Conservation (phyloP, 2,888 invertebrate genomes). For the Eustalomyia histrio region DNA sequence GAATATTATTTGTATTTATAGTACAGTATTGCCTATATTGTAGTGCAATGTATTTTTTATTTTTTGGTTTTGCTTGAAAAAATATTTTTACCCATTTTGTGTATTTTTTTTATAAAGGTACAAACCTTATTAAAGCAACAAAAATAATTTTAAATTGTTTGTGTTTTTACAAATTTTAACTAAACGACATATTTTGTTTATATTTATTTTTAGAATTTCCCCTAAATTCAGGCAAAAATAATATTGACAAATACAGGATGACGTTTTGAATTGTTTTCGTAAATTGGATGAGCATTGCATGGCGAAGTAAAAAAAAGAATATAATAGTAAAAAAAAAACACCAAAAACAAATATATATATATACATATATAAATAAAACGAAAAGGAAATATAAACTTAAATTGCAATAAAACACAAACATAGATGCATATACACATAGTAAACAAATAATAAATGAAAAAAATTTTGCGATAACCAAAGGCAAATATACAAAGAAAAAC, state of each 20-base stretch:
- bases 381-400: slow-evolving; percentile 52
- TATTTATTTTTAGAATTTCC: slow-evolving; percentile 28
- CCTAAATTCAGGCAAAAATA: slow-evolving; percentile 41
- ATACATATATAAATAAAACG: slow-evolving; percentile 11
- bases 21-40: too few species aligned
- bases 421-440: slow-evolving; percentile 2
- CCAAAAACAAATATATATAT: neutral
- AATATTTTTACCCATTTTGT: too few species aligned
- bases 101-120: too few species aligned
- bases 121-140: too few species aligned
- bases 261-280: slow-evolving; percentile 59
- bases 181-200: neutral
- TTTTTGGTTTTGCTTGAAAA: too few species aligned
- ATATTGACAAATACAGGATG: slow-evolving; percentile 61
- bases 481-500: slow-evolving; percentile 33
- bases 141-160: too few species aligned
- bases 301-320: slow-evolving; percentile 38
- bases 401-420: slow-evolving; percentile 32
- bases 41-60: too few species aligned
- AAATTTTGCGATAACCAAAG: slow-evolving; percentile 48
- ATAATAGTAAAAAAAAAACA: slow-evolving; percentile 7
- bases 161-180: too few species aligned
- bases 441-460: slow-evolving; percentile 57
- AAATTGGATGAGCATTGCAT: slow-evolving; percentile 59
- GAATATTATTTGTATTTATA: too few species aligned